These are phyloP conservation scores for Morpho deidamia DNA, from an alignment of 2,888 invertebrate species.

Conservation along the genomic window DNA sequence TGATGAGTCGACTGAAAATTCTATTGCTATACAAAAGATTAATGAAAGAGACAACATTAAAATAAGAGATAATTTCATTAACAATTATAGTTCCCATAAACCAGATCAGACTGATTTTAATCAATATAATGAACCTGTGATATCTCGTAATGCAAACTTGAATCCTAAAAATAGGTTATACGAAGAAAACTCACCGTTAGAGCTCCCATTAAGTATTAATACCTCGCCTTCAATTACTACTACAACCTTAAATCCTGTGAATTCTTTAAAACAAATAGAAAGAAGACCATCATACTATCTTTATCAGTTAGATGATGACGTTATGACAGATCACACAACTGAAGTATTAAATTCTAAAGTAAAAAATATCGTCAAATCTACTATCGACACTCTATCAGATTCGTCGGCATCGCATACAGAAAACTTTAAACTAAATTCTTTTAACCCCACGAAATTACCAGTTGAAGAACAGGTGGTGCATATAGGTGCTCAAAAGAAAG, in stretches of 20 bases:
- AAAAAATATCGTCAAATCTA: constrained; percentile 59
- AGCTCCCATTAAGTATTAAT: constrained; percentile 34
- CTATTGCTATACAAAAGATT: constrained; percentile 39
- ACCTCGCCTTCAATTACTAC: constrained; percentile 34
- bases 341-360: constrained; percentile 61
- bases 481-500: constrained; percentile 59
- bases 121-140: constrained; percentile 48
- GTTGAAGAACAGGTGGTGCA: constrained; percentile 52
- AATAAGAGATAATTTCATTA: neutral
- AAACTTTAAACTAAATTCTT: constrained; percentile 26
- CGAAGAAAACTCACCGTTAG: constrained; percentile 33
- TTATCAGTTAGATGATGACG: constrained; percentile 58
- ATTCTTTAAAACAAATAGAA: constrained; percentile 33
- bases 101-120: constrained; percentile 7
- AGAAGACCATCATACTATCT: constrained; percentile 56
- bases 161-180: constrained; percentile 30
- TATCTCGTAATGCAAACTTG: constrained; percentile 64
- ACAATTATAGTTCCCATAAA: neutral
- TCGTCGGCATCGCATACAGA: constrained; percentile 40
- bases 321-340: constrained; percentile 57
- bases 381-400: constrained; percentile 43
- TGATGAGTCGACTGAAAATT: constrained; percentile 44
- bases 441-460: constrained; percentile 31
- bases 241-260: constrained; percentile 28
- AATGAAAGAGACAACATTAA: constrained; percentile 30